phyloP scores from a whole-genome alignment of 1,140 invertebrate genomes.

The Eurosta solidaginis region DNA sequence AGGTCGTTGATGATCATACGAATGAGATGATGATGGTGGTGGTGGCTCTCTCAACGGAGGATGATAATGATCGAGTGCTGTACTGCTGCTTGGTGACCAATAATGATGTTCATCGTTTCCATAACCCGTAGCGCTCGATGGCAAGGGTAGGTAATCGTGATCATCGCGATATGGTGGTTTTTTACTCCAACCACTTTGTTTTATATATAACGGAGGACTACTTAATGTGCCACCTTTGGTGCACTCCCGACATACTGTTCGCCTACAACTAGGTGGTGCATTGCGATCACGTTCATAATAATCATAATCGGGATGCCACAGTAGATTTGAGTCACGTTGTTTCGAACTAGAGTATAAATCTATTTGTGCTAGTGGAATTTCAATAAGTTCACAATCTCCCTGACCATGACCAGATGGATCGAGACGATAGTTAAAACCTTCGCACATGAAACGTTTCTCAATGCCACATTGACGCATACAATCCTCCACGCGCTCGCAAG shows the following conservation, averaged over 20 bases:
- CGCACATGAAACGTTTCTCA: constrained; percentile 74
- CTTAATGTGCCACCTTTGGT: constrained; percentile 37
- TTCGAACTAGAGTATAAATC: constrained; percentile 62
- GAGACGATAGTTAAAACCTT: constrained; percentile 79
- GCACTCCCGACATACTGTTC: constrained; percentile 52
- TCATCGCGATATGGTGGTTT: constrained; percentile 32
- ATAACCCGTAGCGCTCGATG: constrained; percentile 34
- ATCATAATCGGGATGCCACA: constrained; percentile 72
- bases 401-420: constrained; percentile 67
- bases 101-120: constrained; percentile 35
- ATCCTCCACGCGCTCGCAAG: constrained; percentile 72
- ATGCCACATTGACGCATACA: constrained; percentile 75
- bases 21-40: constrained; percentile 1
- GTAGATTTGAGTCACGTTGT: constrained; percentile 50
- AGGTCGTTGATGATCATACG: constrained; percentile 33
- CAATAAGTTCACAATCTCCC: constrained; percentile 75
- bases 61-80: constrained; percentile 55
- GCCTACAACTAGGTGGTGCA: constrained; percentile 58
- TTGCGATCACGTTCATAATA: constrained; percentile 76
- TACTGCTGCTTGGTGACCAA: constrained; percentile 40
- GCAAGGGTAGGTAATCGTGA: constrained; percentile 29
- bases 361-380: constrained; percentile 69
- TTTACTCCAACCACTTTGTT: constrained; percentile 42
- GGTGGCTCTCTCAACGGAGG: constrained; percentile 44
- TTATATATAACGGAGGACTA: constrained; percentile 47